Base-by-base conservation (phyloP, 53 echinoderm and acorn worm genomes). In the Arbacia lixula region DNA sequence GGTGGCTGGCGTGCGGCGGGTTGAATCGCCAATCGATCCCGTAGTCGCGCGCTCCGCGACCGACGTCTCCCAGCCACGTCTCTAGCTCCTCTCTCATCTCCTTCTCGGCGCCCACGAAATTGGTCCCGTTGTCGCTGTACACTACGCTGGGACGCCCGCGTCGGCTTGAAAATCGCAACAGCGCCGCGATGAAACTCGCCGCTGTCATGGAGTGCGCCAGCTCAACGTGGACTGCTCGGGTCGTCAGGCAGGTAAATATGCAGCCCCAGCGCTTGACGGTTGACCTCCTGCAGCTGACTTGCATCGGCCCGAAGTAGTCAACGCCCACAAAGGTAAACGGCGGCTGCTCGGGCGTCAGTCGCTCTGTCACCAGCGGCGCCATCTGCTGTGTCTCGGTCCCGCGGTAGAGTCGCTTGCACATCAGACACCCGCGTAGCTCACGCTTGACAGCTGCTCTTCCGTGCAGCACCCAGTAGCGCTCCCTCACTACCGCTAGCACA, bases 11-110 rank as follows among this genome's bases (percentile, higher is more conserved):
- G 72, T 84, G 32, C 12, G 89, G 89, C 28, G 84, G 78, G 57
- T 93, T 87, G 87, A 93, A 89, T 8, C 58, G 26, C 93, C 93
- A 93, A 24, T 84, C 63, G 62, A 89, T 85, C 17, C 87, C 93
- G 39, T 57, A 22, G 24, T 87, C 38, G 73, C 52, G 39, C 26
- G 82, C 38, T 24, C 72, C 74, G n/a, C 43, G 12, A 51, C 52
- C 11, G 12, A 19, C 12, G 19, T 51, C 52, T 11, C 52, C 11
- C 12, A 19, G 19, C 52, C 11, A 51, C 12, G 11, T 12, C 46
- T 35, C 27, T 31, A 93, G 83, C 29, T 22, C 74, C 9, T 85
- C 29, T 61, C 71, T 52, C 29, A 86, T 20, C 42, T 90, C 90
- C 71, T 43, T 34, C 14, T 81, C 34, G 49, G 90, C 77, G 33